Percentiles rank a stretch among this genome's conserved stretches.
phyloP scores from a whole-genome alignment of 2,888 invertebrate species.

The Fabriciana adippe region DNA sequence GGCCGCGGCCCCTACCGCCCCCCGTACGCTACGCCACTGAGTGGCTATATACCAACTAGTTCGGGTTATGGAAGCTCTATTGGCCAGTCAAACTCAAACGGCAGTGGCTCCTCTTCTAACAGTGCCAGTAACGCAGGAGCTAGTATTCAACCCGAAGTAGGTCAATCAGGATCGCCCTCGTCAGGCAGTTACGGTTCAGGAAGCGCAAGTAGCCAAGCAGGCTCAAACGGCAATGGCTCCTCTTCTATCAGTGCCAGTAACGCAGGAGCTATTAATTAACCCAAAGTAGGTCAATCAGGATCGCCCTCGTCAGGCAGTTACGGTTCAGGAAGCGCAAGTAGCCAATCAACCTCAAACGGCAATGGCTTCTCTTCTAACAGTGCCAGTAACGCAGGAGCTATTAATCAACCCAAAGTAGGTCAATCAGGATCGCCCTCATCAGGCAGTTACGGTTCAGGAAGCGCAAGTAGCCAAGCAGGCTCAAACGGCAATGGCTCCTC shows the following conservation, averaged over 20 bases:
- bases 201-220: neutral
- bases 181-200: neutral
- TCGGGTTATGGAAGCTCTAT: too few relatives aligned
- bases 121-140: neutral
- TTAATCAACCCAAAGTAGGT: neutral
- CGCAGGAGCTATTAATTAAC: neutral
- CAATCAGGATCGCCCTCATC: neutral
- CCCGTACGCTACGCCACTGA: too few relatives aligned
- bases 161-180: too few relatives aligned
- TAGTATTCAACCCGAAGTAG: too few relatives aligned
- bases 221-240: neutral
- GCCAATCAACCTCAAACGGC: neutral
- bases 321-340: too few relatives aligned
- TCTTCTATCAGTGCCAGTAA: neutral
- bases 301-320: neutral
- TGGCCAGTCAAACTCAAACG: too few relatives aligned
- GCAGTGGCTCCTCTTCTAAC: neutral
- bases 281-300: neutral
- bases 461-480: neutral
- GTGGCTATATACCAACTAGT: too few relatives aligned
- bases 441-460: neutral
- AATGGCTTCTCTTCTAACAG: neutral
- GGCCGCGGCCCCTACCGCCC: too few relatives aligned
- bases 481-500: too few relatives aligned
- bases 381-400: neutral